phyloP scores from a whole-genome alignment of 2,888 invertebrate genomes.

The Allophyes oxyacanthae region DNA sequence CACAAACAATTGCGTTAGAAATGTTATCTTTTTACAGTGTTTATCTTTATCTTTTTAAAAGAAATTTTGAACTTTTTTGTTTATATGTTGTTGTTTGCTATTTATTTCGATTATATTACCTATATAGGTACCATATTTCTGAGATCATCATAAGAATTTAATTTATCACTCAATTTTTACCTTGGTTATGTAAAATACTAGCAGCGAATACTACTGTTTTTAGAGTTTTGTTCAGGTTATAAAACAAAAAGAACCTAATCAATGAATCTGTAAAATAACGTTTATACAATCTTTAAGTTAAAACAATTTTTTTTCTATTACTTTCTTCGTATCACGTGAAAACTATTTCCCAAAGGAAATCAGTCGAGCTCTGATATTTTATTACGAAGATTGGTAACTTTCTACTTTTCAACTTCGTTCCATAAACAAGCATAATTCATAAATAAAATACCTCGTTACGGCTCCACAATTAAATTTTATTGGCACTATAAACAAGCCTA shows the following conservation, averaged over 20 bases:
- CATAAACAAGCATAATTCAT: conserved; percentile 40
- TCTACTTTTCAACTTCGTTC: conserved; percentile 15
- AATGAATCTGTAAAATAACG: too few relatives aligned
- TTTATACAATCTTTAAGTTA: too few relatives aligned
- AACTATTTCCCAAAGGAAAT: conserved; percentile 28
- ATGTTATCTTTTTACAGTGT: conserved; percentile 26
- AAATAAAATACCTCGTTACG: conserved; percentile 52
- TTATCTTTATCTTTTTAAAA: conserved; percentile 13
- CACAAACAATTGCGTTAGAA: conserved; percentile 46
- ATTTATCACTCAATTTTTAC: too few relatives aligned
- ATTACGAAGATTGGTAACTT: conserved; percentile 3
- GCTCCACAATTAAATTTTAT: conserved; percentile 50
- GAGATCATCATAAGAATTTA: too few relatives aligned
- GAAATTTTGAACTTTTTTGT: not conserved
- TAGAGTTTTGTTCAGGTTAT: too few relatives aligned
- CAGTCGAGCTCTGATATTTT: not conserved
- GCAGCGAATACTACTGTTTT: too few relatives aligned
- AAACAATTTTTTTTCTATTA: not conserved
- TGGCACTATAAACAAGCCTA: conserved; percentile 51
- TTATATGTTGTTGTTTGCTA: too few relatives aligned
- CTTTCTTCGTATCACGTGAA: conserved; percentile 5
- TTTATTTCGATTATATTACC: too few relatives aligned
- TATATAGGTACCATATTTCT: too few relatives aligned
- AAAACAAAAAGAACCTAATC: too few relatives aligned
- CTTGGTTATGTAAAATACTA: too few relatives aligned